Conservation (phyloP, 1,140 invertebrate genomes). For the Aphaenogaster ashmeadi region DNA sequence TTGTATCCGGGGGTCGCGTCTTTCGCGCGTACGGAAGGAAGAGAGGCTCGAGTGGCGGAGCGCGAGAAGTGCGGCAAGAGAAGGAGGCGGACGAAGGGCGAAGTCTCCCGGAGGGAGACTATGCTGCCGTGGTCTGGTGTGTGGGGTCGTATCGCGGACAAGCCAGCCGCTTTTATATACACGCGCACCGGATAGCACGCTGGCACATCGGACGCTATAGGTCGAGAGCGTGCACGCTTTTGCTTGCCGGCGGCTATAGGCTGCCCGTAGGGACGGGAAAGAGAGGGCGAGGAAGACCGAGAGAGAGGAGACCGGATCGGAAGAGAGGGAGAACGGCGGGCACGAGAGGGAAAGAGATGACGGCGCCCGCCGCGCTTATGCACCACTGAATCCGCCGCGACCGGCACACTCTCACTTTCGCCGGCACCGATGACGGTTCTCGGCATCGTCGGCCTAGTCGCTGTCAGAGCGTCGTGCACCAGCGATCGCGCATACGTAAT, state of each 20-base stretch:
- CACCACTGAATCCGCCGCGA: slow-evolving; percentile 72
- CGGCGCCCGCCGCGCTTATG: slow-evolving; percentile 67
- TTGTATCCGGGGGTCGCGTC: slow-evolving; percentile 36
- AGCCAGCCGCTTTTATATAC: slow-evolving; percentile 67
- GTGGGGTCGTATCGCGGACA: slow-evolving; percentile 70
- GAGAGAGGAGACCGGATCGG: slow-evolving; percentile 40
- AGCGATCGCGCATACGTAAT: slow-evolving; percentile 55
- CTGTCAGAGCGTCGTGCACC: slow-evolving; percentile 63
- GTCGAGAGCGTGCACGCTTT: slow-evolving; percentile 71
- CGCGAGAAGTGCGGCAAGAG: slow-evolving; percentile 4
- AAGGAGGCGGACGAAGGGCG: slow-evolving; percentile 15
- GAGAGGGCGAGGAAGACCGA: slow-evolving; percentile 50
- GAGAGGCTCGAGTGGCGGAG: neutral
- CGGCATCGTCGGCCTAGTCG: slow-evolving; percentile 77
- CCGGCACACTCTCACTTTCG: slow-evolving; percentile 85
- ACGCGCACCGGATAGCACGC: slow-evolving; percentile 66
- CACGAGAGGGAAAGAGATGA: slow-evolving; percentile 61
- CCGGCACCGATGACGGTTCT: slow-evolving; percentile 82
- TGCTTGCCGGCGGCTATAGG: slow-evolving; percentile 74
- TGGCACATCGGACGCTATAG: slow-evolving; percentile 77
- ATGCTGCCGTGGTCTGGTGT: slow-evolving; percentile 63
- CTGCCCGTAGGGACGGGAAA: slow-evolving; percentile 63
- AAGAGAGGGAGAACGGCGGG: slow-evolving; percentile 43
- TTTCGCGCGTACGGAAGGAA: slow-evolving; percentile 50
- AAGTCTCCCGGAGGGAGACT: slow-evolving; percentile 56